Base-by-base conservation (phyloP, 1,140 invertebrate genomes). In the Cotesia chilonis region DNA sequence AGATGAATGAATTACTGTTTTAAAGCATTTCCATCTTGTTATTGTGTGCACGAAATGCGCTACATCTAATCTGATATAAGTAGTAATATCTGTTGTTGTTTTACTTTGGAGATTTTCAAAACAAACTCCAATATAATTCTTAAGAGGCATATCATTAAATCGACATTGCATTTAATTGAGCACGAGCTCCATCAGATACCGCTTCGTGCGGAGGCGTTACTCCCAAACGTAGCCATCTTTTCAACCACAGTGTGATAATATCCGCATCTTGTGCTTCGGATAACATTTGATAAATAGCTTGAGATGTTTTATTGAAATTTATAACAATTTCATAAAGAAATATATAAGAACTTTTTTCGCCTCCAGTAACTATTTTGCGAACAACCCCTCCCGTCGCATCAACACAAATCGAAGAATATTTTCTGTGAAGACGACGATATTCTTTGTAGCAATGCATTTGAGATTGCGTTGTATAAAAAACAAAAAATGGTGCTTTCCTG, bases 21-120 rank as follows among this genome's bases (percentile, higher is more conserved):
- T 55, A 12, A 55, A 55, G n/a, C 54, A 55, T 4, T 12, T 55
- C 54, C 54, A 55, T 4, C 54, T 12, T 12, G 54, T 55, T 9
- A 55, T 17, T 17, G 12, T 55, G n/a, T 3, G 54, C 12, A 55
- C 54, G n/a, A 55, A 55, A 12, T 55, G 54, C 4, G 54, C 54
- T 55, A 55, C 54, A 55, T 55, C 54, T 12, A 55, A 55, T 55
- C 54, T 55, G 4, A 55, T 55, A n/a, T 55, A 55, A 14, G 54
- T 55, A 4, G 6, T 55, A 12, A 55, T 55, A 55, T 55, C 54
- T 17, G 54, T 17, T 17, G 17, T 17, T 55, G 12, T n/a, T 14
- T 55, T n/a, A 4, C n/a, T 17, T 4, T 9, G 9, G 54, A 55
- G 12, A 55, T 55, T 55, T 55, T 55, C 54, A 60, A 60, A 60